These are phyloP conservation scores for Sepioteuthis lessoniana DNA, from an alignment of 2,888 invertebrate species.

Conservation along the genomic window DNA sequence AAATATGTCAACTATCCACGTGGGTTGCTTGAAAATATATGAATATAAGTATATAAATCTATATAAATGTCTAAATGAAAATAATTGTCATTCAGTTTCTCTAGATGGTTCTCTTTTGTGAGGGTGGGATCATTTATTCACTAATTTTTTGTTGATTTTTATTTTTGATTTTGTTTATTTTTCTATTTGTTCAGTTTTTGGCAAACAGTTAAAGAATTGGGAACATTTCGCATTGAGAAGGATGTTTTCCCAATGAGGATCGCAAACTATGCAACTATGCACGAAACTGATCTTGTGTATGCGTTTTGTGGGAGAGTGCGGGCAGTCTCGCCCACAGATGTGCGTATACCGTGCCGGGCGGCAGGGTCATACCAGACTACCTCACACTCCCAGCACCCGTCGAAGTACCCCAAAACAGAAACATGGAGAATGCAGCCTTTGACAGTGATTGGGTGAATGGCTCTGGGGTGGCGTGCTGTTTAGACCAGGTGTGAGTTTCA, in stretches of 20 bases:
- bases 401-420: background rate
- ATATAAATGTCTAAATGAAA: background rate
- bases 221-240: background rate
- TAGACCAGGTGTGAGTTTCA: slow-evolving; percentile 33
- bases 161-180: no score
- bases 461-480: background rate
- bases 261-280: slow-evolving; percentile 17
- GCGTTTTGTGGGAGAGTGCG: background rate
- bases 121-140: background rate
- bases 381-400: background rate
- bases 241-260: background rate
- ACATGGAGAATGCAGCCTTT: background rate
- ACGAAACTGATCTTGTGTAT: background rate
- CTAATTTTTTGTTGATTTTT: background rate
- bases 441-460: background rate
- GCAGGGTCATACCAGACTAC: background rate
- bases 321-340: background rate
- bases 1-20: background rate
- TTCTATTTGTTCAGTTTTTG: background rate
- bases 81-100: background rate
- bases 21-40: background rate
- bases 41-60: background rate
- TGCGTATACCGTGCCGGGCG: background rate
- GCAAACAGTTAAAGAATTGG: background rate
- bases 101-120: background rate